Evolutionary conservation across 2,888 invertebrate genomes (phyloP).

Genomic region (Ptychoptera albimana): DNA sequence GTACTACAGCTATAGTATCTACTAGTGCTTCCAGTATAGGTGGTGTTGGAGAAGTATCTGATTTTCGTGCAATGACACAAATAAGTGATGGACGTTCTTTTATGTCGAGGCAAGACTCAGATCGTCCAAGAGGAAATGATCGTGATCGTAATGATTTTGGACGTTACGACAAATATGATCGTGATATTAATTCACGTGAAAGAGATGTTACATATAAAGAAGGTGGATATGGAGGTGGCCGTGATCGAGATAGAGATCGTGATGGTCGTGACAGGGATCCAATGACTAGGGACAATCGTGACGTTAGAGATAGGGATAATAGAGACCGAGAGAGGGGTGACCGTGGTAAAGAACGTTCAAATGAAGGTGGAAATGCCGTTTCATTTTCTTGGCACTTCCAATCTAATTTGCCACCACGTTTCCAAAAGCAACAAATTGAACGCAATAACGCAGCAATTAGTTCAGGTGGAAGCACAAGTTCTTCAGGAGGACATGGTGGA

Average conservation of each 20-base stretch:
- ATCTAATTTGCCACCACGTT: constrained; percentile 71
- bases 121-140: constrained; percentile 15
- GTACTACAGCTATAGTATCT: constrained; percentile 11
- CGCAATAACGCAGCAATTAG: constrained; percentile 13
- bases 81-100: constrained; percentile 10
- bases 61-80: constrained; percentile 14
- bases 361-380: constrained; percentile 33
- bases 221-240: constrained; percentile 8
- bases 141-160: constrained; percentile 23
- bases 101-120: constrained; percentile 4
- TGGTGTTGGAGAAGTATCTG: constrained; percentile 16
- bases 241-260: constrained; percentile 1
- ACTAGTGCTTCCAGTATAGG: constrained; percentile 7
- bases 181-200: constrained; percentile 18
- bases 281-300: background rate
- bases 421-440: constrained; percentile 56
- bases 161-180: constrained; percentile 4
- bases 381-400: constrained; percentile 59
- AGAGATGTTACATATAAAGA: constrained; percentile 28
- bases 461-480: constrained; percentile 1
- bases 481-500: constrained; percentile 11
- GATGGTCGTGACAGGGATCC: background rate
- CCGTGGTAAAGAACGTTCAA: constrained; percentile 7
- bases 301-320: constrained; percentile 9
- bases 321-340: constrained; percentile 14